Base-by-base conservation (phyloP, 2,797 vertebrate species). In the Carduelis carduelis region DNA sequence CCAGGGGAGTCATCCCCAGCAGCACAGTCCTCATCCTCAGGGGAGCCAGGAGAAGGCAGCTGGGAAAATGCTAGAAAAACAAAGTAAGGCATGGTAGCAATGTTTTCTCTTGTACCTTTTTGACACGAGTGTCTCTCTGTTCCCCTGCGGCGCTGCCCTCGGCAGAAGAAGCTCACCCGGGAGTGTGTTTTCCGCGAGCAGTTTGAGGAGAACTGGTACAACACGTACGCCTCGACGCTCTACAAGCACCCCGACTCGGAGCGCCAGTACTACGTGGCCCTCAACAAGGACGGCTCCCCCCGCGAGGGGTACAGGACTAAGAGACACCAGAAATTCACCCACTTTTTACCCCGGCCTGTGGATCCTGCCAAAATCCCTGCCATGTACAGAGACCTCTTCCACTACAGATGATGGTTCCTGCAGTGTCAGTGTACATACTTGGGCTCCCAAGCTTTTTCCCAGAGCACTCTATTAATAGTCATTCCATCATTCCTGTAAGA, bases 131-230 rank as follows among this genome's bases (percentile, higher is more conserved):
- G 19, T 92, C 78, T 91, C 44, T 86, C 4, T 61, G 83, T 61
- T 34, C 44, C 89, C 70, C 83, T 44, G 43, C 76, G 4, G 4
- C 39, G 37, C 43, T 72, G 65, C 60, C 88, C 95, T 60, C 46
- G 16, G 93, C 98, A 99, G 99, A 99, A 99, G 98, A 99, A 99
- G 98, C 98, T 99, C 95, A 99, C 98, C 3, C 98, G 98, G 41
- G 99, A 99, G 97, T 99, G 99, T 8, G 99, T 99, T 76, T 99
- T 99, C 98, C 98, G 99, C 69, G 99, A 99, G 98, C 99, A 99
- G 97, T 99, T 99, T 96, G 99, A 99, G 98, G 99, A 99, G 98
- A 99, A 99, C 98, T 99, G 99, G 99, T 99, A 99, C 98, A 99
- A 99, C 98, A 99, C 99, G 2, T 99, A 99, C 41, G 98, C 99